Percentiles rank a stretch among this genome's conserved stretches.
These are phyloP conservation scores for Callopanchax toddi DNA, from an alignment of 2,113 vertebrate genomes.

Conservation along the genomic window DNA sequence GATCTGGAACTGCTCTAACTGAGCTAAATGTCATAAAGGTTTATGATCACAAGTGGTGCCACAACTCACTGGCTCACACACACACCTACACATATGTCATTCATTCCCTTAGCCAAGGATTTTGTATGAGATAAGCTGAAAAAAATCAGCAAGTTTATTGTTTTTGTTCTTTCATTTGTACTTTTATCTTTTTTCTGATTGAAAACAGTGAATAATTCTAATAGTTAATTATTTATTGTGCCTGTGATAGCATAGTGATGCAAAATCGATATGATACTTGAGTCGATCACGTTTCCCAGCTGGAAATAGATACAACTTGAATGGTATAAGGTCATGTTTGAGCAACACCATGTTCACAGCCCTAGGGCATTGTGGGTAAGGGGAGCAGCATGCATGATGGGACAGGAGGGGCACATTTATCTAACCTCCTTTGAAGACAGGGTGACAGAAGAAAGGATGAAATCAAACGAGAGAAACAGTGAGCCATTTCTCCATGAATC, in stretches of 20 bases:
- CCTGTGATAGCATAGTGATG: neutral
- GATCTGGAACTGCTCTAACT: conserved; percentile 34
- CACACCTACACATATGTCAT: neutral
- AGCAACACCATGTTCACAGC: conserved; percentile 65
- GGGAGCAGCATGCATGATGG: conserved; percentile 65
- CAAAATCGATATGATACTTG: conserved; percentile 12
- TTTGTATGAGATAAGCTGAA: too few relatives aligned
- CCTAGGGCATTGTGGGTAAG: conserved; percentile 63
- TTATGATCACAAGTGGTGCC: conserved; percentile 30
- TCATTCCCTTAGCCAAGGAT: too few relatives aligned
- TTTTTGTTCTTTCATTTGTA: too few relatives aligned
- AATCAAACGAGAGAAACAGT: conserved; percentile 5
- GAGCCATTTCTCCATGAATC: neutral
- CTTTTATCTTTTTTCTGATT: too few relatives aligned
- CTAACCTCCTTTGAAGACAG: conserved; percentile 58
- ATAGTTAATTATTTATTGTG: too few relatives aligned
- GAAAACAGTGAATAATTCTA: too few relatives aligned
- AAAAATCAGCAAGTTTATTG: too few relatives aligned
- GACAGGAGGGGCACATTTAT: conserved; percentile 67
- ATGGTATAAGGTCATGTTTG: conserved; percentile 57
- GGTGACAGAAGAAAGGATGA: conserved; percentile 16
- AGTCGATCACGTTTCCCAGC: conserved; percentile 38
- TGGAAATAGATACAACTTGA: conserved; percentile 50
- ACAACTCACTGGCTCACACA: conserved; percentile 8
- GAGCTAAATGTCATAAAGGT: conserved; percentile 32